phyloP scores from a whole-genome alignment of 2,113 vertebrate species.

The Amia ocellicauda region DNA sequence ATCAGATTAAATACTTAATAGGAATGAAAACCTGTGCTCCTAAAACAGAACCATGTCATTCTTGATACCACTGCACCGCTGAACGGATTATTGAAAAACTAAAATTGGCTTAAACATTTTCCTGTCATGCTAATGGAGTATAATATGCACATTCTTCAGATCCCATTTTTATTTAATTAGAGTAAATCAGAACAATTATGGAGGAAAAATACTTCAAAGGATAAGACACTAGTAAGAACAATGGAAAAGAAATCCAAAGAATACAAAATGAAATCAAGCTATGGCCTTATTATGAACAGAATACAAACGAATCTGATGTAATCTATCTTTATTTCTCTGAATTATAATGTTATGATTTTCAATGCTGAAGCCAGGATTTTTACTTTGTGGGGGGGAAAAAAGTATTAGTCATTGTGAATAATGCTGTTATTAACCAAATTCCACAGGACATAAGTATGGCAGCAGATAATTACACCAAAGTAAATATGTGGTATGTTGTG shows the following conservation, averaged over 20 bases:
- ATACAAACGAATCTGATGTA: no score
- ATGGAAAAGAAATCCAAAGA: neutral
- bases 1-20: neutral
- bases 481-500: no score
- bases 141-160: conserved; percentile 35
- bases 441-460: no score
- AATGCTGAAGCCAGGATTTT: no score
- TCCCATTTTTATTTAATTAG: conserved; percentile 38
- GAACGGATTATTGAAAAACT: conserved; percentile 26
- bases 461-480: no score
- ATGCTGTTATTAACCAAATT: no score
- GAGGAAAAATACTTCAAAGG: conserved; percentile 35
- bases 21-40: neutral
- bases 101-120: conserved; percentile 24
- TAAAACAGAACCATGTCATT: conserved; percentile 1
- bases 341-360: no score
- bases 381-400: no score
- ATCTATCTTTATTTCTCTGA: no score
- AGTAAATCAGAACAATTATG: conserved; percentile 37
- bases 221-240: conserved; percentile 31
- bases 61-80: conserved; percentile 3
- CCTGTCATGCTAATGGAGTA: neutral
- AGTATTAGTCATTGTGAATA: no score
- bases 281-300: no score
- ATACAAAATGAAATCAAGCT: no score